Base-by-base conservation (phyloP, 1,140 invertebrate genomes). In the Drosophila subpulchrella region DNA sequence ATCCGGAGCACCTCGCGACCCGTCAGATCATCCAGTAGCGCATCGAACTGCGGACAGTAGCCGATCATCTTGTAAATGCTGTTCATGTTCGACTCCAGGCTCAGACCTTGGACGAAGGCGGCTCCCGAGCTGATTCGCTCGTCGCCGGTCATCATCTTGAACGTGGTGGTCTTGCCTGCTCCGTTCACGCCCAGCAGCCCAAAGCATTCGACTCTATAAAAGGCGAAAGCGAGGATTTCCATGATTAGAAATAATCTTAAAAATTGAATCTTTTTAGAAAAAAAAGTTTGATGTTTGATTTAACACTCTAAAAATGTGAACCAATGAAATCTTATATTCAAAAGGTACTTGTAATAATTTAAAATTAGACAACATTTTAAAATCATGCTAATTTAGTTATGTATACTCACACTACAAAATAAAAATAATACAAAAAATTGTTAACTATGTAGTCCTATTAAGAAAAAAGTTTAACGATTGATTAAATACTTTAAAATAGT, bases 71-170 rank as follows among this genome's bases (percentile, higher is more conserved):
- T 93, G 62, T 95, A 93, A 3, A 95, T 94, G 60, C 92, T 81
- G 41, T 93, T 94, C 79, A 95, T 93, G 11, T 95, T 72, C 4
- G 63, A 92, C 63, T 93, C 93, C 24, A 95, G 91, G 34, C 93
- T 94, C 15, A 93, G 81, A 2, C 94, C 94, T 58, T 93, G 92
- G 13, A 94, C 93, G 63, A 92, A 94, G 2, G 93, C 94, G 10
- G 93, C 88, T 11, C 94, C 94, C 47, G 85, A 93, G 6, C 93
- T 81, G 7, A 95, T 94, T 20, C 85, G 92, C n/a, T 95, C 93
- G 89, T 97, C 96, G 13, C 98, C 98, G 1, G 97, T 98, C 61
- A 98, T 92, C 96, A 98, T 97, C 91, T 96, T 96, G 88, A 98
- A 98, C 1, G 96, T 97, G 4, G 96, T 96, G 2, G 97, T 97